Evolutionary conservation across 2,797 vertebrate genomes (phyloP), one percentile per base, ranked within the genome.

Genomic region (Poecile montanus): DNA sequence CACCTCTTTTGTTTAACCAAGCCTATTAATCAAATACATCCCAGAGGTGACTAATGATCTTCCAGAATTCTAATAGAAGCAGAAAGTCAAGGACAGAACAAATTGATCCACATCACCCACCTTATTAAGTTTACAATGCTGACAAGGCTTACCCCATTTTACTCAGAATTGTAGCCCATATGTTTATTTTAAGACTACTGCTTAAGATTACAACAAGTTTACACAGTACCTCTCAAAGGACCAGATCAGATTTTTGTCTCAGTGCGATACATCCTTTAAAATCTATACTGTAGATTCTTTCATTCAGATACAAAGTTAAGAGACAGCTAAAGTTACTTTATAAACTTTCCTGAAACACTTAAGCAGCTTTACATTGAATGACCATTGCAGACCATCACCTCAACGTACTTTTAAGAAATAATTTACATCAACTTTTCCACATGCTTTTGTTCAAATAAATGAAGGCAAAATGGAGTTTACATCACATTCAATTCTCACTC

Each of bases 61-160:
- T 96, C 96, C 92, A 97, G 97, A 98, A 97, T 98, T 97, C 92
- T 96, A 97, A 96, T 75, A 96, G 97, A 96, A 97, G 96, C 92
- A 97, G 96, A 96, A 97, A 98, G 97, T 98, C 98, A 98, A 98
- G 98, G 98, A 97, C 97, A 97, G 92, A 85, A 89, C 58, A 88
- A 96, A 97, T 97, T 97, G 98, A 98, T 97, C 96, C 93, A 93
- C 92, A 95, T 96, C 92, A 96, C 78, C 95, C 66, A 96, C 88
- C 96, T 95, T 97, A 95, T 97, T 96, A 97, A 95, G 96, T 95
- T 97, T 96, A 96, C 88, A 93, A 63, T 54, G 87, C 94, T 96
- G 96, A 93, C 85, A 85, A 13, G 20, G 50, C 90, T 95, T 95
- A 51, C 68, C 76, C 63, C 29, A n/a, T 94, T 95, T 94, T 92